Base-by-base conservation (phyloP, 2,797 vertebrate species). In the Alosa sapidissima region DNA sequence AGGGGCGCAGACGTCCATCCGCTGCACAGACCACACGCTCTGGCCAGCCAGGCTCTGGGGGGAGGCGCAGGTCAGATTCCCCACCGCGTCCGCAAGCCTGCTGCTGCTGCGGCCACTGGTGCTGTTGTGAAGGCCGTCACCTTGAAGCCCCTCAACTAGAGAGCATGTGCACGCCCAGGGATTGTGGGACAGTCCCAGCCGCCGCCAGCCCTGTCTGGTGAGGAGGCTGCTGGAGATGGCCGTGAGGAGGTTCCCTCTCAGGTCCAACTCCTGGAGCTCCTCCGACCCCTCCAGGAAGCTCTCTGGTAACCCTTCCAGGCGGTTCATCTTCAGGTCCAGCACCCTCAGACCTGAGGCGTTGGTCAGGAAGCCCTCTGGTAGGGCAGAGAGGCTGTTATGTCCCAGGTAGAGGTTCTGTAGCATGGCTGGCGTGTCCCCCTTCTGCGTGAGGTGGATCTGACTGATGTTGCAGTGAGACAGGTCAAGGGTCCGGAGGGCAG, bases 81-180 rank as follows among this genome's bases (percentile, higher is more conserved):
- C 93, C 52, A 94, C 45, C 3, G 94, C 83, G 14, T 87, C 86
- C 81, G 89, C 85, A 60, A 92, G 81, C 62, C 33, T 86, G 81
- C 68, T 75, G 33, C 9, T 28, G 28, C 28, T 28, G 28, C 28
- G 0, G 28, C 28, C 33, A 16, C 5, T 45, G 68, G 11, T 75
- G 68, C 91, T 89, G 55, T 93, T 91, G 0, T 85, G 58, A 3
- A 85, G 83, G 41, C 1, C 21, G 82, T 85, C 89, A 0, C 85
- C 88, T 81, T 93, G 91, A 86, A 97, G 83, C 49, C 19, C 89
- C 72, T 94, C 93, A 55, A 96, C 68, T 2, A 97, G 88, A 28
- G 89, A 33, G 13, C 97, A 98, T 68, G 95, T 95, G 89, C 97
- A 98, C 62, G 95, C 95, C 96, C 96, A 96, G 48, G 87, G 94